Conservation (phyloP, 2,888 invertebrate genomes). For the Bursaphelenchus okinawaensis region DNA sequence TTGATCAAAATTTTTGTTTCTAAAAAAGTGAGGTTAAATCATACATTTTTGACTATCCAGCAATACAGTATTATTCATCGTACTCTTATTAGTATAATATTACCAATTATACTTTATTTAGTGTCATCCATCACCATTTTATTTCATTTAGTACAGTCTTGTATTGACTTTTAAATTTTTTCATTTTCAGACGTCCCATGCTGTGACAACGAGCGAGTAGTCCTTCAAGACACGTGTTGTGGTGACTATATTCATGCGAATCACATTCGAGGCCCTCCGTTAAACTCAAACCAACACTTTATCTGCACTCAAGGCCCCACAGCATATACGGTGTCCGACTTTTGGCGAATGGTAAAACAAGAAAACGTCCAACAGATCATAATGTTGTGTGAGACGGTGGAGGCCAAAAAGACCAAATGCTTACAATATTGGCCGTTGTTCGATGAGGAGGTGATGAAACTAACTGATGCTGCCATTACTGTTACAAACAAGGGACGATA, state of each 20-base stretch:
- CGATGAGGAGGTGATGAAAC: neutral
- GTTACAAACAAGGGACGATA: slow-evolving; percentile 9
- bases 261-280: slow-evolving; percentile 7
- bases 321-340: slow-evolving; percentile 3
- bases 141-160: no score
- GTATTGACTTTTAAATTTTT: no score
- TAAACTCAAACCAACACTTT: slow-evolving; percentile 3
- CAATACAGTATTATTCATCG: no score
- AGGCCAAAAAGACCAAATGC: slow-evolving; percentile 8
- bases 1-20: no score
- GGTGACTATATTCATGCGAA: slow-evolving; percentile 36
- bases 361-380: slow-evolving; percentile 13
- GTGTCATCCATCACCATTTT: neutral
- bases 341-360: slow-evolving; percentile 18
- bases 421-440: slow-evolving; percentile 13
- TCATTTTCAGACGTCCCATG: slow-evolving; percentile 30
- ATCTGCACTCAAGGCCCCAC: slow-evolving; percentile 16
- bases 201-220: slow-evolving; percentile 25
- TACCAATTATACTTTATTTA: no score
- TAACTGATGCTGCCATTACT: neutral
- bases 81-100: no score
- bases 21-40: no score
- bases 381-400: slow-evolving; percentile 17
- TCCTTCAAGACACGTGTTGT: slow-evolving; percentile 1
- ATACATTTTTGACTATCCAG: no score